Evolutionary conservation across 2,113 vertebrate species (phyloP), one percentile per base, ranked within the genome.

Genomic region (Fukomys damarensis): DNA sequence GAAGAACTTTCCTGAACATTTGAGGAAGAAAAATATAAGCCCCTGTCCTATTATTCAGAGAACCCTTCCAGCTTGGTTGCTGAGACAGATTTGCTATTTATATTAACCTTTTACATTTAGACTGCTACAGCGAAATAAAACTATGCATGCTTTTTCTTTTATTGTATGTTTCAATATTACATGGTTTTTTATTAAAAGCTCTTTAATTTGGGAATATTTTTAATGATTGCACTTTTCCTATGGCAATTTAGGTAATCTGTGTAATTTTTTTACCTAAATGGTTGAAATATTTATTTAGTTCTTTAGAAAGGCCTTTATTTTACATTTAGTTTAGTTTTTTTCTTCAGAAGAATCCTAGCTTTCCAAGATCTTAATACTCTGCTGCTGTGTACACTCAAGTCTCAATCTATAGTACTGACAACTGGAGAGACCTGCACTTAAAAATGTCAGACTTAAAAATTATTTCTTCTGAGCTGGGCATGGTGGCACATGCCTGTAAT

Each of bases 121-220:
- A 90, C 8, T 59, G 38, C n/a, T 90, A 76, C 2, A 72, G 1
- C 1, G 80, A 65, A 96, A 85, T 81, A 70, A 83, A 91, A 91
- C 30, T 79, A 92, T 24, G 35, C 3, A 56, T 56, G 22, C 59
- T 72, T 82, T 76, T 46, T 43, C 41, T 83, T 88, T 61, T 70
- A 89, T 16, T 94, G 30, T 72, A 92, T 56, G 30, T 82, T 82
- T 28, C 77, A 85, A 3, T 77, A 59, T 68, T 77, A 82, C 26
- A 77, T 54, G 30, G 19, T 43, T 49, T 91, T 89, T 76, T 68
- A 89, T 59, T 59, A 58, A 59, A 92, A 65, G 28, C 52, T 49
- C 35, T 88, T 79, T 59, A 28, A 63, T 87, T 95, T 68, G 32
- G 66, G 86, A 86, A 94, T 54, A 93, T 74, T 92, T 95, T 65